Evolutionary conservation across 2,888 invertebrate genomes (phyloP).

Genomic region (Pristionchus japonicus): DNA sequence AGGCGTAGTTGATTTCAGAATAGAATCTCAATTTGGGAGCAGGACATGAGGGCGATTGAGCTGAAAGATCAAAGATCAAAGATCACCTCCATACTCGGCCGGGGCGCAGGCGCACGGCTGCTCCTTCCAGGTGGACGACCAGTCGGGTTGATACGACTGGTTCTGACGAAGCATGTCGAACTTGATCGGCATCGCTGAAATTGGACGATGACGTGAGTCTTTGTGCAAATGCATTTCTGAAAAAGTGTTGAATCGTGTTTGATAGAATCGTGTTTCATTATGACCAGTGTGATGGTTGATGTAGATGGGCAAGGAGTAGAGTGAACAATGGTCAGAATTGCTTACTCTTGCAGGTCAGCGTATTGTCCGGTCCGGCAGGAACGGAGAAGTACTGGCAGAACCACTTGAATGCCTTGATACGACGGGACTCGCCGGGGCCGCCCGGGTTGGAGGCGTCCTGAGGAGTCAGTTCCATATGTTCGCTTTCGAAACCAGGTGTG

Average conservation of each 20-base stretch:
- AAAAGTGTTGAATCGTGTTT: too few species aligned
- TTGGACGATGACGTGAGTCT: background rate
- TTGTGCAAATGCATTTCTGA: background rate
- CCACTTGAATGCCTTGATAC: slow-evolving; percentile 73
- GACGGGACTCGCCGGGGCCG: slow-evolving; percentile 68
- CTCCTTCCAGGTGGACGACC: slow-evolving; percentile 66
- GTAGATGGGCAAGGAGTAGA: background rate
- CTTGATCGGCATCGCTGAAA: slow-evolving; percentile 61
- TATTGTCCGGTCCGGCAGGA: slow-evolving; percentile 54
- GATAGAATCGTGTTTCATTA: background rate
- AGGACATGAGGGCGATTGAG: too few species aligned
- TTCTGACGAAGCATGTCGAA: slow-evolving; percentile 62
- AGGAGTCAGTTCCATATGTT: too few species aligned
- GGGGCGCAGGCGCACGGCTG: slow-evolving; percentile 69
- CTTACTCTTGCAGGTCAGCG: slow-evolving; percentile 60
- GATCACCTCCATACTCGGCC: slow-evolving; percentile 64
- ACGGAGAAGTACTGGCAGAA: slow-evolving; percentile 68
- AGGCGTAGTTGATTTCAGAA: too few species aligned
- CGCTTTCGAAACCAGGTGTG: too few species aligned
- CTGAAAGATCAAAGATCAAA: background rate
- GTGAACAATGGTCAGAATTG: too few species aligned
- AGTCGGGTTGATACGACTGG: slow-evolving; percentile 66
- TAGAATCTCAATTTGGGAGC: too few species aligned
- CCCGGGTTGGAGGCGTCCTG: slow-evolving; percentile 47
- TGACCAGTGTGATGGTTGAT: background rate